These are phyloP conservation scores for Turdus rufiventris DNA, from an alignment of 2,113 vertebrate species.

Conservation along the genomic window DNA sequence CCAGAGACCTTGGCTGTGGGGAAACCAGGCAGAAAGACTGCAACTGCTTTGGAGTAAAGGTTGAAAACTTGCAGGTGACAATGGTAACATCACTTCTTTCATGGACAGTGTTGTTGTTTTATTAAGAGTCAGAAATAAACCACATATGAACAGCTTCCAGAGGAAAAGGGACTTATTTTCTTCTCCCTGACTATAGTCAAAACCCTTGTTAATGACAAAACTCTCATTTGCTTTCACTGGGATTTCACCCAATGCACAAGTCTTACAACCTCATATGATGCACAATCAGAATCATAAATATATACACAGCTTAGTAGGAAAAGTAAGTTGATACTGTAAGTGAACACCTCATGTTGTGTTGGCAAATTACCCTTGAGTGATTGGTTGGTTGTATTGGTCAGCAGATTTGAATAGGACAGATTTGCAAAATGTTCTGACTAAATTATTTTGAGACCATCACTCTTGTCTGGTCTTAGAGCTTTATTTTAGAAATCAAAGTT, in stretches of 20 bases:
- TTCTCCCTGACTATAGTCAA: background rate
- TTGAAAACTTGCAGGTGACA: background rate
- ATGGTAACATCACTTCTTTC: background rate
- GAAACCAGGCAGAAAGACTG: background rate
- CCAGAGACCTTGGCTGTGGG: rapidly evolving
- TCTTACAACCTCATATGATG: rapidly evolving
- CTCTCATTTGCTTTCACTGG: background rate
- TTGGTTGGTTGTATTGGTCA: background rate
- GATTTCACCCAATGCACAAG: background rate
- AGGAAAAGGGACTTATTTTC: background rate
- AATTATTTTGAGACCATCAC: background rate
- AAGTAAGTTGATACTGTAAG: background rate
- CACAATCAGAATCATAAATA: background rate
- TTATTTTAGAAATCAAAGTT: background rate
- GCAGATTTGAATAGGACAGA: background rate
- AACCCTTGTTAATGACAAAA: background rate
- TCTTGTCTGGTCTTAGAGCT: background rate
- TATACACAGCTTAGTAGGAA: background rate
- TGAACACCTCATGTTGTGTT: rapidly evolving
- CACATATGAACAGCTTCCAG: background rate
- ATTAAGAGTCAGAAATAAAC: background rate
- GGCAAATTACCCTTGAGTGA: background rate
- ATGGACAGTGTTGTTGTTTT: background rate
- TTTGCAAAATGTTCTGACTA: background rate
- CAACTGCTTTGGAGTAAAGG: background rate